Evolutionary conservation across 2,113 vertebrate genomes (phyloP), one percentile per base, ranked within the genome.

Genomic region (Sisor rabdophorus): DNA sequence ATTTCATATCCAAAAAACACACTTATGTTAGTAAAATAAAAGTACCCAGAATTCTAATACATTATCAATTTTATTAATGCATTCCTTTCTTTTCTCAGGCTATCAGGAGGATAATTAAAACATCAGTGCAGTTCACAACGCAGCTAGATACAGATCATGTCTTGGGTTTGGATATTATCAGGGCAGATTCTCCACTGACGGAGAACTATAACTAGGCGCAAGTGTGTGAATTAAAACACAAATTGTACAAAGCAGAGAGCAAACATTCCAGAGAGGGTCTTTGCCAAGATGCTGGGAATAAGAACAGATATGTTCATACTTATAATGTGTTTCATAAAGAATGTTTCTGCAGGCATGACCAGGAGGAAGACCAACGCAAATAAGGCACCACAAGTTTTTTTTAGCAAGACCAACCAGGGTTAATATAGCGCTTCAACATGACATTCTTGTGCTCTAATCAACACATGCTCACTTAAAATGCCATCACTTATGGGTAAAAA

Each of bases 61-160:
- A 85, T 84, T 78, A 82, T 59, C 68, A 73, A 68, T 77, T 89
- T 90, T 90, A 89, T 90, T 91, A 50, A 82, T 80, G 84, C 77
- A 85, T 81, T 85, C 87, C 89, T 90, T 80, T 92, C 91, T 92
- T 91, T 90, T 26, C 76, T 85, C 80, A 80, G 69, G 85, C 85
- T 82, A 80, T 83, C 80, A 80, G 81, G 79, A 88, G 80, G 82
- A 84, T 92, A 79, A 82, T 88, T 92, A 89, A 82, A 82, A 88
- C 83, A 86, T 95, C 95, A 95, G 94, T 96, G 95, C 95, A 94
- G 92, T 92, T 94, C 91, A 93, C 87, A 90, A 89, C 73, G 86
- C 81, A 87, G 82, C 87, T 91, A 93, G 89, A 91, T 19, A 82
- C 55, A 77, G 64, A 28, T n/a, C 44, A 59, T 15, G 1, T 63